Percentiles rank a stretch among this genome's conserved stretches.
These are phyloP conservation scores for Rhizomys pruinosus DNA, from an alignment of 2,113 vertebrate species.

Conservation along the genomic window DNA sequence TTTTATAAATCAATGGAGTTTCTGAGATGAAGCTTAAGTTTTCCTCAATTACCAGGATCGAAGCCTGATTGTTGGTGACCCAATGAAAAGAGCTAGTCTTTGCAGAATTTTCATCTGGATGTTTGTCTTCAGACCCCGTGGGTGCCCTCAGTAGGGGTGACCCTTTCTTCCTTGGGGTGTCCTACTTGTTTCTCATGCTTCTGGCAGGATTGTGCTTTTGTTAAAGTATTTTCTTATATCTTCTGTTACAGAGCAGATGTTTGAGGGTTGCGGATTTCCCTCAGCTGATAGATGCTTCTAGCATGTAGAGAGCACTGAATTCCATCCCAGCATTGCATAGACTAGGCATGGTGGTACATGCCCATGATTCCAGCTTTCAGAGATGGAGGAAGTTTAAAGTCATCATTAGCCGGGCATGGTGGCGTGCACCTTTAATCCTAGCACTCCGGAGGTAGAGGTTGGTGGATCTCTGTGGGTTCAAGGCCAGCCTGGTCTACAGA, in stretches of 20 bases:
- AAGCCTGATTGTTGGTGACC: neutral
- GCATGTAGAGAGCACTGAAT: neutral
- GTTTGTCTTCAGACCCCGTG: neutral
- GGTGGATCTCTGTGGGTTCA: too few relatives aligned
- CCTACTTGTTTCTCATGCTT: neutral
- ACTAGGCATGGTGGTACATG: too few relatives aligned
- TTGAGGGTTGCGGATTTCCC: neutral
- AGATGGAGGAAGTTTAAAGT: too few relatives aligned
- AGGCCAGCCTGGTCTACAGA: too few relatives aligned
- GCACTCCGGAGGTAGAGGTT: too few relatives aligned
- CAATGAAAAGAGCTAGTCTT: neutral
- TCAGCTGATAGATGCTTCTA: too few relatives aligned
- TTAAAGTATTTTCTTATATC: neutral
- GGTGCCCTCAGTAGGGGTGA: neutral
- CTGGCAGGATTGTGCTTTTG: neutral
- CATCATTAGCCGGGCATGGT: too few relatives aligned
- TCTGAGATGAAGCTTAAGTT: constrained; percentile 14
- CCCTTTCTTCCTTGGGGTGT: neutral
- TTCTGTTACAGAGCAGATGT: neutral
- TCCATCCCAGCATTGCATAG: neutral
- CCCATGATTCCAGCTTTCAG: too few relatives aligned
- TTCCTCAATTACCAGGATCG: neutral
- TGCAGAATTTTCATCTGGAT: neutral
- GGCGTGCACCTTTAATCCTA: too few relatives aligned
- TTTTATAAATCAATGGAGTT: constrained; percentile 13